Base-by-base conservation (phyloP, 2,113 vertebrate species). In the Hassar affinis region DNA sequence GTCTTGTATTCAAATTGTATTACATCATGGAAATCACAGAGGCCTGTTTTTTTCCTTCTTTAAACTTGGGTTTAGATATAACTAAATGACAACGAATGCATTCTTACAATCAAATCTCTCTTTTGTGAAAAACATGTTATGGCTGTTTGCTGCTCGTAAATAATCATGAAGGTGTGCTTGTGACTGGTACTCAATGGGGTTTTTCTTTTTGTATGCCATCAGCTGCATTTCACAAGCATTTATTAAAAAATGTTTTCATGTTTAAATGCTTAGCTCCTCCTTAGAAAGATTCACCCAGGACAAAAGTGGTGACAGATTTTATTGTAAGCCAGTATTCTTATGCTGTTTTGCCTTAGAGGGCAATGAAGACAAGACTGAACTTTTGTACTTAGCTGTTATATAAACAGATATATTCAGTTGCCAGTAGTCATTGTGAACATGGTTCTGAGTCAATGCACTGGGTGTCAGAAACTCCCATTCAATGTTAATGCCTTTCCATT, bases 341-440 rank as follows among this genome's bases (percentile, higher is more conserved):
- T 33, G n/a, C 25, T 81, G 47, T 69, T 69, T 68, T 35, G 20
- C 10, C 22, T 14, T 45, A 22, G 33, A 22, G 64, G 35, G 20
- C 9, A 68, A 51, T 15, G 20, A 61, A n/a, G 69, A 51, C 35
- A 54, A 42, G 42, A 62, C 45, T 76, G 57, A 76, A 35, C 69
- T 17, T 83, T 61, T 76, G 57, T 64, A 30, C 57, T 38, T 64
- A 52, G 42, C 72, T 83, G 45, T 62, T 80, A 69, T 51, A 61
- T 82, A 75, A 47, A 82, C 56, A 83, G 42, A 75, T 47, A 47
- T 61, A 47, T 61, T 59, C 35, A 74, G 69, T 22, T 82, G 54
- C 68, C n/a, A 61, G 68, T 57, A 35, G 80, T 49, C 52, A 33
- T 74, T 52, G 18, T 76, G 45, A 62, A 18, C 71, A 76, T 30